phyloP scores from a whole-genome alignment of 2,797 vertebrate species.

The Numenius phaeopus region DNA sequence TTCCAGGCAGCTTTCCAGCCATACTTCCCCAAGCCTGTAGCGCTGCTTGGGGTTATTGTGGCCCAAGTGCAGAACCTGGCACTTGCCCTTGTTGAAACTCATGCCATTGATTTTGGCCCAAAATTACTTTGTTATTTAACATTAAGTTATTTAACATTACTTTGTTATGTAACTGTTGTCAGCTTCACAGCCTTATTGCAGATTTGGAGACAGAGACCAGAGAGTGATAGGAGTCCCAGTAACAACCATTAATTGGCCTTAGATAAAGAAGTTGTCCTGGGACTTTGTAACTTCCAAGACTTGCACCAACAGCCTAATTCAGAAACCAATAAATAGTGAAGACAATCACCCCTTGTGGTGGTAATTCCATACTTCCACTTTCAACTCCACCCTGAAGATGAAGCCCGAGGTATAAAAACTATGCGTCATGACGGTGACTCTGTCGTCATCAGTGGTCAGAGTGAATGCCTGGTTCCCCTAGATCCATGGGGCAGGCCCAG shows the following conservation, averaged over 20 bases:
- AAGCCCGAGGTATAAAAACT: neutral
- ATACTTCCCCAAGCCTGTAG: no score
- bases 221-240: neutral
- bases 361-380: neutral
- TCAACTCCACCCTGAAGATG: neutral
- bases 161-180: neutral
- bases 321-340: neutral
- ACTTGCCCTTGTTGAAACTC: no score
- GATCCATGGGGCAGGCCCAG: neutral
- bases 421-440: rapidly evolving
- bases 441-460: neutral
- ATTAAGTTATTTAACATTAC: no score
- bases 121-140: no score
- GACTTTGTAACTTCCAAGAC: neutral
- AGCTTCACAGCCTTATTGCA: neutral
- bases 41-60: no score
- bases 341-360: no score
- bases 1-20: no score
- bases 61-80: no score
- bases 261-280: neutral
- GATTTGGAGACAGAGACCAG: neutral
- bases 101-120: no score
- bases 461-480: neutral
- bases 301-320: neutral
- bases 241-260: neutral